Percentiles rank a stretch among this genome's conserved stretches.
phyloP scores from a whole-genome alignment of 2,888 invertebrate species.

The Nemoura dubitans region DNA sequence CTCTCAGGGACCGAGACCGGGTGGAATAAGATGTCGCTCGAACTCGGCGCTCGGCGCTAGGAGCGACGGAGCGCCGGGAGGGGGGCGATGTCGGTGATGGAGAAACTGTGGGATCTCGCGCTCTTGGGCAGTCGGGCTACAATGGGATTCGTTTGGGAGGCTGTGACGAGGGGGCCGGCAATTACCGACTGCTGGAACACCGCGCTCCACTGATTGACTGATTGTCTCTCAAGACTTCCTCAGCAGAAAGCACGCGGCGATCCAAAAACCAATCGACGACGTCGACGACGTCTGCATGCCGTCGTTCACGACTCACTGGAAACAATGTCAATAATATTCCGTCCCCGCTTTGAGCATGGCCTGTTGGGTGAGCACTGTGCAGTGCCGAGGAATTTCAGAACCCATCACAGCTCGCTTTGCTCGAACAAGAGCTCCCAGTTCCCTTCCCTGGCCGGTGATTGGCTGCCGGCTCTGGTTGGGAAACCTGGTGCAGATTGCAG shows the following conservation, averaged over 20 bases:
- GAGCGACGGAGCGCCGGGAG: background rate
- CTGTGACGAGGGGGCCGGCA: background rate
- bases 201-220: background rate
- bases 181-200: background rate
- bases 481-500: background rate
- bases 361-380: background rate
- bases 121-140: background rate
- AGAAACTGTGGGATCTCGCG: background rate
- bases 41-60: background rate
- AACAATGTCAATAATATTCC: constrained; percentile 12
- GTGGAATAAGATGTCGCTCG: too few species aligned
- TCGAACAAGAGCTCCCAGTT: background rate
- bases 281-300: too few species aligned
- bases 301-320: background rate
- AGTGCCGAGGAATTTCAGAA: background rate
- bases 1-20: background rate
- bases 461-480: background rate
- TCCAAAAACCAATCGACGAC: background rate
- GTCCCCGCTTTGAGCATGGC: background rate
- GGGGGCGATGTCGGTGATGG: background rate
- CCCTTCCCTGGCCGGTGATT: background rate
- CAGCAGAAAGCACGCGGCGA: background rate
- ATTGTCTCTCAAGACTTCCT: background rate
- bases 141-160: background rate
- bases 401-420: background rate